A percentile compares a stretch with the other conserved stretches of the same genome.
These are phyloP conservation scores for fruit fly (Drosophila melanogaster) DNA, from an alignment of 1,140 invertebrate species.

Conservation along the genomic window DNA sequence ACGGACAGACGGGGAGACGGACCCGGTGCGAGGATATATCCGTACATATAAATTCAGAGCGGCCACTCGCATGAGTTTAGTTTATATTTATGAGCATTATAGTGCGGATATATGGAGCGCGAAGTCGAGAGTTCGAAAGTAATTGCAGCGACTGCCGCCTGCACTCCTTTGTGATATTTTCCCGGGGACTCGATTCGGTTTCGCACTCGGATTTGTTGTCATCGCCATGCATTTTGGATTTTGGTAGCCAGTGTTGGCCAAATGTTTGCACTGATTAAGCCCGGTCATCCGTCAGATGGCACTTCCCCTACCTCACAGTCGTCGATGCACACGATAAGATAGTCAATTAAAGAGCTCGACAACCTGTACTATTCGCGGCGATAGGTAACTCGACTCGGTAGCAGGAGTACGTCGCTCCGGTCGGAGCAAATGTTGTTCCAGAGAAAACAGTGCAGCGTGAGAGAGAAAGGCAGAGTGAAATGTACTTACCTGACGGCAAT, in stretches of 20 bases:
- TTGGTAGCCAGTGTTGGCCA: conserved; percentile 2
- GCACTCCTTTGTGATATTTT: conserved; percentile 13
- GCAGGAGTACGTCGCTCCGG: conserved; percentile 9
- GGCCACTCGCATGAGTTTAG: conserved; percentile 68
- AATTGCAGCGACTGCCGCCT: conserved; percentile 24
- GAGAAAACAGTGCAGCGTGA: conserved; percentile 16
- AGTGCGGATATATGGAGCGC: conserved; percentile 83
- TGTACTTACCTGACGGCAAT: conserved; percentile 72
- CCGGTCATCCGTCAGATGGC: not conserved
- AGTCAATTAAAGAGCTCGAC: conserved; percentile 51
- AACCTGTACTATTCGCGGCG: conserved; percentile 43
- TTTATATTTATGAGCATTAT: conserved; percentile 85
- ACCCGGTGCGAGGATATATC: conserved; percentile 40
- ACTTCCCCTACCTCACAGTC: conserved; percentile 2
- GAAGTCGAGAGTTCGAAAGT: conserved; percentile 46
- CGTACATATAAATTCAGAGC: conserved; percentile 55
- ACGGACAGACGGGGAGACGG: too few species aligned
- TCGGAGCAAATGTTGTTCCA: conserved; percentile 41
- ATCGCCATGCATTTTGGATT: conserved; percentile 16
- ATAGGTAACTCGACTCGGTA: conserved; percentile 31
- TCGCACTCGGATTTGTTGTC: not conserved
- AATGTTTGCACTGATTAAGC: conserved; percentile 10
- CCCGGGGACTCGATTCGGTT: not conserved
- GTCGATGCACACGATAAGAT: conserved; percentile 26
- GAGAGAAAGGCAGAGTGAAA: conserved; percentile 10